Conservation (phyloP, 2,797 vertebrate genomes). For the Taeniopygia guttata region DNA sequence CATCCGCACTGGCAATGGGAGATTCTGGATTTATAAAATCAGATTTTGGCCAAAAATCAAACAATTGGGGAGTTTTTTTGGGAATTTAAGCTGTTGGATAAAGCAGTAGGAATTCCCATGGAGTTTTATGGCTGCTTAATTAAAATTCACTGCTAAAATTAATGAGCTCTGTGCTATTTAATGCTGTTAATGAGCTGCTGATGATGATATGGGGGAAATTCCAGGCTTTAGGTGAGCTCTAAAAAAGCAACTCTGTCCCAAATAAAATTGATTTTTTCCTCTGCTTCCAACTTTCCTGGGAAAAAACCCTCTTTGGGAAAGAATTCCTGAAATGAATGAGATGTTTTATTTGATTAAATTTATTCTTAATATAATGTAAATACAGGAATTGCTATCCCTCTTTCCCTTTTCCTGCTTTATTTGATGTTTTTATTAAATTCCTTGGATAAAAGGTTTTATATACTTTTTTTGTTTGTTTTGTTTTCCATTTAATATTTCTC, state of each 20-base stretch:
- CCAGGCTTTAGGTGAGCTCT: neutral
- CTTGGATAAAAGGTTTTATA: conserved; percentile 4
- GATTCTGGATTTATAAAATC: neutral
- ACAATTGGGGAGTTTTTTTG: neutral
- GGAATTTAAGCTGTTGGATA: neutral
- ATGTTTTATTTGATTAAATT: conserved; percentile 53
- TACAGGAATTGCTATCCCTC: neutral
- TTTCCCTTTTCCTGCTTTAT: neutral
- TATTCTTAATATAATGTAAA: conserved; percentile 68
- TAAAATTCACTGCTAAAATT: neutral
- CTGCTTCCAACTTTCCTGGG: neutral
- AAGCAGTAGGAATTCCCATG: neutral
- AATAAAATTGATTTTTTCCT: neutral
- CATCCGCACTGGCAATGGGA: neutral
- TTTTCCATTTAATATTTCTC: conserved; percentile 39
- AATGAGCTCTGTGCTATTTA: neutral
- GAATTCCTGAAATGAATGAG: neutral
- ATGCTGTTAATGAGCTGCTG: neutral
- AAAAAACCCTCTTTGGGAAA: neutral
- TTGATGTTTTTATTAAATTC: neutral
- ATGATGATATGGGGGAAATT: neutral
- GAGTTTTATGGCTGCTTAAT: neutral
- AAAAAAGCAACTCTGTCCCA: neutral
- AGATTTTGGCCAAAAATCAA: neutral
- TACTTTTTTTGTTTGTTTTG: neutral